These are phyloP conservation scores for Melieria crassipennis DNA, from an alignment of 2,888 invertebrate genomes.

Conservation along the genomic window DNA sequence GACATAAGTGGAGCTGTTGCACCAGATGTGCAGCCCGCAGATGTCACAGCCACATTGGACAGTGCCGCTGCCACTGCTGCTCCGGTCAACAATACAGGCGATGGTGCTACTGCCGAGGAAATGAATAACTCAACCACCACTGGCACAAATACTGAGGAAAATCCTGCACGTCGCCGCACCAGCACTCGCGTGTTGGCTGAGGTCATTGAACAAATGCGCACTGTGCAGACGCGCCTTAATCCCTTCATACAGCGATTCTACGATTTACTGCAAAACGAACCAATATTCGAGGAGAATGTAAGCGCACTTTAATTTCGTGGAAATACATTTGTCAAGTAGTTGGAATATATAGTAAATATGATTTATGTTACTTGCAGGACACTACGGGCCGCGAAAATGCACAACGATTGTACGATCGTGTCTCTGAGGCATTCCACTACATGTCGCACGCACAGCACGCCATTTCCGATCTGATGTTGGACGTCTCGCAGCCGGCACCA, in stretches of 20 bases:
- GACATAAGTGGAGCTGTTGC: constrained; percentile 42
- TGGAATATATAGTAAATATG: not conserved
- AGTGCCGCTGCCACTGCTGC: constrained; percentile 19
- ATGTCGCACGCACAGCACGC: constrained; percentile 90
- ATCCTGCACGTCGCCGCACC: constrained; percentile 57
- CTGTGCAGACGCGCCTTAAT: constrained; percentile 68
- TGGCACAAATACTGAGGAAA: constrained; percentile 38
- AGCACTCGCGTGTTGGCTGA: constrained; percentile 61
- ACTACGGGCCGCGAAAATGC: constrained; percentile 68
- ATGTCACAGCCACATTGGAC: constrained; percentile 39
- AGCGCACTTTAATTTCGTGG: constrained; percentile 26
- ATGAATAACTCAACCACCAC: constrained; percentile 27
- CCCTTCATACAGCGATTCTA: constrained; percentile 75
- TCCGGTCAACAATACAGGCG: constrained; percentile 27
- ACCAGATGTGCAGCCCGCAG: constrained; percentile 37
- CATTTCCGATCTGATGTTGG: constrained; percentile 84
- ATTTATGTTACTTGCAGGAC: constrained; percentile 48
- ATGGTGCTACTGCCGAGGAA: constrained; percentile 34
- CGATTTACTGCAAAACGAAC: constrained; percentile 72
- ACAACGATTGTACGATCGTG: constrained; percentile 77
- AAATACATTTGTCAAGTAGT: too few relatives aligned
- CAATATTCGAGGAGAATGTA: constrained; percentile 66
- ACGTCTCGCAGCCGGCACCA: constrained; percentile 75
- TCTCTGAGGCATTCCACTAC: constrained; percentile 84
- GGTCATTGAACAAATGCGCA: constrained; percentile 62